These are phyloP conservation scores for Tridacna gigas DNA, from an alignment of 2,888 invertebrate species.

Conservation along the genomic window DNA sequence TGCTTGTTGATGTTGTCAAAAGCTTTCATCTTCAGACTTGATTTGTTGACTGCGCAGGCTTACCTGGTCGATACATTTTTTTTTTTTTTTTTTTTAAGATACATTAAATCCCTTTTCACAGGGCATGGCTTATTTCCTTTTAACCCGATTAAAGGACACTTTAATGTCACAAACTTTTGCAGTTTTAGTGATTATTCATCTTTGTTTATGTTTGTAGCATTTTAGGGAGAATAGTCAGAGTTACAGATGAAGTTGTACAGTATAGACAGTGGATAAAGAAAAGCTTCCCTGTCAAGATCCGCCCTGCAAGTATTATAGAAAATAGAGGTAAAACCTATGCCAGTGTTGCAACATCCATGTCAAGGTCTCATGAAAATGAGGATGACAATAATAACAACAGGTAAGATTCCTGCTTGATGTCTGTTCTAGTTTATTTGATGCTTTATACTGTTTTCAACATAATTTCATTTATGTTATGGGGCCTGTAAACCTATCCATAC, in stretches of 20 bases:
- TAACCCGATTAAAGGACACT: too few species aligned
- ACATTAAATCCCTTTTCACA: too few species aligned
- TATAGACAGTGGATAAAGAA: slow-evolving; percentile 90
- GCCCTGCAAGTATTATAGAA: slow-evolving; percentile 46
- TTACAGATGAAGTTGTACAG: slow-evolving; percentile 95
- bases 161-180: too few species aligned
- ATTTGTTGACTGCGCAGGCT: too few species aligned
- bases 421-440: background rate
- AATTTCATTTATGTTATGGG: too few species aligned
- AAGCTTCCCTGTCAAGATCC: slow-evolving; percentile 84
- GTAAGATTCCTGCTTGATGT: slow-evolving; percentile 11
- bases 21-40: too few species aligned
- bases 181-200: too few species aligned
- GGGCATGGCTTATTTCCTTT: too few species aligned
- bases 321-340: slow-evolving; percentile 64
- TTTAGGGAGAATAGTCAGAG: slow-evolving; percentile 95
- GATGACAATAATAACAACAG: slow-evolving; percentile 53
- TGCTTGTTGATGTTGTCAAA: too few species aligned
- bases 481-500: too few species aligned
- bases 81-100: too few species aligned
- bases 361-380: slow-evolving; percentile 36
- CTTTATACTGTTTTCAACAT: background rate
- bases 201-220: slow-evolving; percentile 86
- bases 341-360: slow-evolving; percentile 71
- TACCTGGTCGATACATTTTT: too few species aligned